A percentile compares a stretch with the other conserved stretches of the same genome.
phyloP scores from a whole-genome alignment of 1,140 invertebrate genomes.

The Heliconius himera region DNA sequence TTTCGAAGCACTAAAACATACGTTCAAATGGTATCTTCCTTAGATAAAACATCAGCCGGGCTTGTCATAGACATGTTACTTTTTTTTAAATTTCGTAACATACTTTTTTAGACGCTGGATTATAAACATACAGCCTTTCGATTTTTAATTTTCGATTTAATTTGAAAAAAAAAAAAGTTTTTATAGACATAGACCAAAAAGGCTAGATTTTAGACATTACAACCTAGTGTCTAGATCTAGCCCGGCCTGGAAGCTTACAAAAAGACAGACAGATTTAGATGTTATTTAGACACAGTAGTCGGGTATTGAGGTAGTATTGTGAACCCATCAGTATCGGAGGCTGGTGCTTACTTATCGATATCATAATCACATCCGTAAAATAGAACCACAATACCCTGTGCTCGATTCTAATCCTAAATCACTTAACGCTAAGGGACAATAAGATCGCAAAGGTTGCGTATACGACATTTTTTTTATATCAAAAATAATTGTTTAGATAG shows the following conservation, averaged over 20 bases:
- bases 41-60: constrained; percentile 44
- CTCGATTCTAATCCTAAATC: constrained; percentile 73
- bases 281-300: constrained; percentile 44
- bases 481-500: constrained; percentile 40
- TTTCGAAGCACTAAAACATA: constrained; percentile 52
- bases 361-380: constrained; percentile 73
- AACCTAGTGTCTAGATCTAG: constrained; percentile 32
- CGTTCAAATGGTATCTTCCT: constrained; percentile 41
- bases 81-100: constrained; percentile 19
- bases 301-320: constrained; percentile 81
- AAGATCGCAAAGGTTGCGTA: constrained; percentile 75
- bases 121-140: neutral
- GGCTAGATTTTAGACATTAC: neutral
- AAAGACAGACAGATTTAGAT: constrained; percentile 70
- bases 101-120: neutral
- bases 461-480: constrained; percentile 53
- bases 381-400: constrained; percentile 81
- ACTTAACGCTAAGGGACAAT: constrained; percentile 76
- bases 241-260: constrained; percentile 61
- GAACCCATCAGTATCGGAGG: constrained; percentile 61
- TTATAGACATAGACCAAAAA: neutral
- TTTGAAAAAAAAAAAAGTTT: neutral
- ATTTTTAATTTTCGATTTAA: constrained; percentile 1
- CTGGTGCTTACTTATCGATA: constrained; percentile 70
- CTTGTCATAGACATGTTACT: constrained; percentile 13